Evolutionary conservation across 2,888 invertebrate genomes (phyloP), one percentile per base, ranked within the genome.

Genomic region (Tipula unca): DNA sequence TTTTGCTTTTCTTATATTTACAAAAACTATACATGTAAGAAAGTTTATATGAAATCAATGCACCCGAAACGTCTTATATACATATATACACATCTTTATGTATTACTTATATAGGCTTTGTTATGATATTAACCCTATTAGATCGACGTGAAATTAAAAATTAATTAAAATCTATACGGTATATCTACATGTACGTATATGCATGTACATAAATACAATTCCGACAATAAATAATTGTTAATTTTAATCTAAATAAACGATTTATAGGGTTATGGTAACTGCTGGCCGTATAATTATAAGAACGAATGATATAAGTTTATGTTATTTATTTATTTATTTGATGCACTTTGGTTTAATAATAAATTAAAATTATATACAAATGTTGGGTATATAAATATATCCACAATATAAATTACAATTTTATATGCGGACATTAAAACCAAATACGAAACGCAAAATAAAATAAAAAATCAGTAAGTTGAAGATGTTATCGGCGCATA

Each of bases 261-360:
- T 69, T 69, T 69, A 32, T 32, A 69, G 69, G 69, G 69, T 69
- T 69, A 69, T 69, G 69, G 69, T 69, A 69, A 69, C 69, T 69
- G 25, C 69, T 69, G 25, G 25, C 25, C 69, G 69, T 25, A 69
- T 69, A 69, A 69, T 69, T 69, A 69, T 69, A 69, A 69, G 69
- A 69, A 20, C 69, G 69, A 69, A 69, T 69, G 69, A 69, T 69
- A 69, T 69, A 48, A n/a, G 10, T 14, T n/a, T n/a, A 48, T 48
- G 13, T 48, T 48, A 48, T 48, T 48, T 48, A 48, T 48, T 14
- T 48, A 48, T 48, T 48, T 48, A 17, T 48, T 48, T 48, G 48
- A 48, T 69, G 25, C 25, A 69, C 69, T 69, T 69, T 25, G 25
- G 25, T 69, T 69, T 69, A 69, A 25, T 25, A 69, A 25, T 69